A percentile compares a stretch with the other conserved stretches of the same genome.
Evolutionary conservation across 2,888 invertebrate genomes (phyloP).

Genomic region (Tricholauxania praeusta): DNA sequence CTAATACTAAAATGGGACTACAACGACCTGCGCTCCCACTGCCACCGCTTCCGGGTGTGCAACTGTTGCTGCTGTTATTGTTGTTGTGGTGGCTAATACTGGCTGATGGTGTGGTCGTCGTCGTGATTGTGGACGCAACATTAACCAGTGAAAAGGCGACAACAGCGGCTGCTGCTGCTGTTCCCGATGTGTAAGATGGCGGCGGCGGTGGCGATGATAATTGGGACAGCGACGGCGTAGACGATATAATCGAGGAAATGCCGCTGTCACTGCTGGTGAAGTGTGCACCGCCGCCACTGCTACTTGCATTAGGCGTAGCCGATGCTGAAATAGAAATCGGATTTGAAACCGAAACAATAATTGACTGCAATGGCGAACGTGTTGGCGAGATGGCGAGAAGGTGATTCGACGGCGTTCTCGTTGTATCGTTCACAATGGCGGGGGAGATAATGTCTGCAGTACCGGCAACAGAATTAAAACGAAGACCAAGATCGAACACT

Average conservation of each 20-base stretch:
- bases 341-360: not conserved
- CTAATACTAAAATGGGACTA: conserved; percentile 47
- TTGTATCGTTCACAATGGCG: conserved; percentile 39
- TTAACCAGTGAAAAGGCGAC: not conserved
- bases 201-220: conserved; percentile 58
- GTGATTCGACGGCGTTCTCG: conserved; percentile 43
- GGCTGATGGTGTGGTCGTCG: conserved; percentile 33
- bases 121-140: not conserved
- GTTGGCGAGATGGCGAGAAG: conserved; percentile 56
- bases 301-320: conserved; percentile 21
- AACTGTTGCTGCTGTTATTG: conserved; percentile 45
- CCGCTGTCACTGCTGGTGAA: conserved; percentile 56
- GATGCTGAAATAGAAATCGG: conserved; percentile 26
- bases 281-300: conserved; percentile 29
- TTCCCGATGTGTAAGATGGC: conserved; percentile 40
- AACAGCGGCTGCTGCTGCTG: conserved; percentile 27
- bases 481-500: not conserved
- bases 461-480: not conserved
- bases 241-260: conserved; percentile 56
- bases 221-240: conserved; percentile 56
- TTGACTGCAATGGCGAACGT: conserved; percentile 43
- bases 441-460: conserved; percentile 18
- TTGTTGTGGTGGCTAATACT: conserved; percentile 44
- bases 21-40: conserved; percentile 48
- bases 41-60: conserved; percentile 43